Percentiles rank a stretch among this genome's conserved stretches.
phyloP scores from a whole-genome alignment of 2,113 vertebrate species.

The Sporophila hypoxantha region DNA sequence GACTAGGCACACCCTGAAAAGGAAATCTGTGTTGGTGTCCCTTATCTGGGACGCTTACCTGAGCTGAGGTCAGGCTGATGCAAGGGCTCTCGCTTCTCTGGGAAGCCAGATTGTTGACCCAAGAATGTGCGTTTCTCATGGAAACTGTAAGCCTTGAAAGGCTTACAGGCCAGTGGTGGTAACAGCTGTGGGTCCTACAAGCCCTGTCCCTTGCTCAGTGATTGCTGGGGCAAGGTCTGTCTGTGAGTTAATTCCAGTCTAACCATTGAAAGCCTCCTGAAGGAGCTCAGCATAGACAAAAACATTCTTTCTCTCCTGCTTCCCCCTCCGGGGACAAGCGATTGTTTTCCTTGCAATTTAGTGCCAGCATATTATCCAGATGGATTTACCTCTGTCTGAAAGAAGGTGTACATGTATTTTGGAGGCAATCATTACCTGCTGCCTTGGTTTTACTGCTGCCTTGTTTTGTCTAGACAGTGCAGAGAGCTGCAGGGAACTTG shows the following conservation, averaged over 20 bases:
- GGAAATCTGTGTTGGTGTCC: conserved; percentile 42
- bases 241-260: conserved; percentile 25
- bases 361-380: conserved; percentile 61
- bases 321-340: conserved; percentile 57
- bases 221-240: not conserved
- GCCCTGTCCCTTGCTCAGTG: not conserved
- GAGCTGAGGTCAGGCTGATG: conserved; percentile 52
- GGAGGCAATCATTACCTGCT: conserved; percentile 69
- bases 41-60: conserved; percentile 49
- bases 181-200: not conserved
- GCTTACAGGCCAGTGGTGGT: not conserved
- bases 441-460: conserved; percentile 68
- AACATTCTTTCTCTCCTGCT: conserved; percentile 53
- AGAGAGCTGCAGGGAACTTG: conserved; percentile 62
- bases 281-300: conserved; percentile 60
- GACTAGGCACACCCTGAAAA: conserved; percentile 47
- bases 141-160: too few relatives aligned
- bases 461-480: conserved; percentile 78
- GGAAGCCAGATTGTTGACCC: not conserved
- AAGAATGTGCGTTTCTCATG: not conserved
- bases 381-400: conserved; percentile 69
- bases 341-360: conserved; percentile 63
- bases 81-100: not conserved
- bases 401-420: conserved; percentile 60
- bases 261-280: conserved; percentile 42